These are phyloP conservation scores for fruit fly (Drosophila melanogaster) DNA, from an alignment of 1,140 invertebrate genomes.

Conservation along the genomic window DNA sequence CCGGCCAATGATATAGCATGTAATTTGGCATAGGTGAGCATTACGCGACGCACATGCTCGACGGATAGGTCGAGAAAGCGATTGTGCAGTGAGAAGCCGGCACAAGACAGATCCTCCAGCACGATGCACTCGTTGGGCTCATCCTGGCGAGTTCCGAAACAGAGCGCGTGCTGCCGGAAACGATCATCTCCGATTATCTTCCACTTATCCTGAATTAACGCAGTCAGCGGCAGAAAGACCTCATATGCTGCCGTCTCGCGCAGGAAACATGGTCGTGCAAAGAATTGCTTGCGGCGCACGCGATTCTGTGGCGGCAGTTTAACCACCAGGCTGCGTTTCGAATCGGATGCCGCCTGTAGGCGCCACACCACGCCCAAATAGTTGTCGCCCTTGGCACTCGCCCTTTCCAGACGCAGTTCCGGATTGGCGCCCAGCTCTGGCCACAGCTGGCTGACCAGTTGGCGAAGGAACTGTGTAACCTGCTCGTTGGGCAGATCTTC, in stretches of 20 bases:
- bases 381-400: conserved; percentile 81
- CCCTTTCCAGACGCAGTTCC: conserved; percentile 44
- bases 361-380: conserved; percentile 82
- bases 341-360: conserved; percentile 23
- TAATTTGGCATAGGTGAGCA: conserved; percentile 85
- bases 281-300: conserved; percentile 72
- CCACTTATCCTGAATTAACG: conserved; percentile 68
- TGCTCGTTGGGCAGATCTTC: conserved; percentile 35
- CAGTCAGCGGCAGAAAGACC: conserved; percentile 77
- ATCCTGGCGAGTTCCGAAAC: conserved; percentile 75
- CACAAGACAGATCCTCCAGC: conserved; percentile 85
- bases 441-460: conserved; percentile 26
- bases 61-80: conserved; percentile 83
- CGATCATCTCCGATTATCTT: conserved; percentile 42
- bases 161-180: conserved; percentile 81
- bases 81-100: conserved; percentile 85
- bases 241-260: conserved; percentile 82
- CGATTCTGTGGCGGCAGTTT: conserved; percentile 74
- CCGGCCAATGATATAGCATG: conserved; percentile 86
- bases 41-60: conserved; percentile 84
- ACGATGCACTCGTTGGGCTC: conserved; percentile 85
- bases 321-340: conserved; percentile 47
- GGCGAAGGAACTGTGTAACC: conserved; percentile 11
- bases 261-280: conserved; percentile 66
- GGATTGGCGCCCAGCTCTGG: conserved; percentile 16